These are phyloP conservation scores for Cygnus atratus DNA, from an alignment of 2,113 vertebrate genomes.

Conservation along the genomic window DNA sequence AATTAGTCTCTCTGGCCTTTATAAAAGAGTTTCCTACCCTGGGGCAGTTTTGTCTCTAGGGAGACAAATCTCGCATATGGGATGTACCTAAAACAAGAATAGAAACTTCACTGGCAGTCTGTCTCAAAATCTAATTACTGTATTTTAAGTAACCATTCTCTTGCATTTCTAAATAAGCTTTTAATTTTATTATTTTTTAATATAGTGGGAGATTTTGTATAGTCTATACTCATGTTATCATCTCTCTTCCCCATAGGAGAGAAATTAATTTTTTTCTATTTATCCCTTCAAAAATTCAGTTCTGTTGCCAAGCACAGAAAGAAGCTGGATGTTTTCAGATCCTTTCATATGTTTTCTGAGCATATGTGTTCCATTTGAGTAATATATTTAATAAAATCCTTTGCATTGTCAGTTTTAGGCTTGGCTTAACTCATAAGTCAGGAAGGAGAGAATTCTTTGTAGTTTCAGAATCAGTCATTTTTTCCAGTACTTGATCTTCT, in stretches of 20 bases:
- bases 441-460: background rate
- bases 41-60: background rate
- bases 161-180: background rate
- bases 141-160: background rate
- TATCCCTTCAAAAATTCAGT: background rate
- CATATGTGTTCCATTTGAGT: background rate
- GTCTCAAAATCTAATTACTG: background rate
- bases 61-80: background rate
- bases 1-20: background rate
- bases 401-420: background rate
- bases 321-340: background rate
- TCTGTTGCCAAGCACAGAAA: background rate
- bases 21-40: background rate
- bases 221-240: background rate
- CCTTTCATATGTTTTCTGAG: background rate
- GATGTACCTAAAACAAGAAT: background rate
- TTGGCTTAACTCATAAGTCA: background rate
- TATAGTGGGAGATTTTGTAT: too few relatives aligned
- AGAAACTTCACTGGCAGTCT: background rate
- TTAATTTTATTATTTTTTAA: background rate
- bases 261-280: background rate
- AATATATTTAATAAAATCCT: background rate
- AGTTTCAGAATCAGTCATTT: background rate
- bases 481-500: background rate
- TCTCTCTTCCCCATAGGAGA: background rate